Conservation (phyloP, 23 tunicate species). For the Clavelina lepadiformis region DNA sequence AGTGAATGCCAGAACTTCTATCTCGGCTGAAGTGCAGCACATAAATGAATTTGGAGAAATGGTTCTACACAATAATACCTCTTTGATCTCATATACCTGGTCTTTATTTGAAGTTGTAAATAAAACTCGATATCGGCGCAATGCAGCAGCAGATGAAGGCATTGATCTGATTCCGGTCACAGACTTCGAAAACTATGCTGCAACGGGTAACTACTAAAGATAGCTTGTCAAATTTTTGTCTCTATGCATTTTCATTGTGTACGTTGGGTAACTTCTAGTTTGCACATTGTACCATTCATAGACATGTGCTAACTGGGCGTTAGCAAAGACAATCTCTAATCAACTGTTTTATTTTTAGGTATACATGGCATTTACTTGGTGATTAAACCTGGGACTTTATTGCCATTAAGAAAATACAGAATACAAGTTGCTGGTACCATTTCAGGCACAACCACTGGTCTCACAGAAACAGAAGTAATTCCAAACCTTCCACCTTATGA, state of each 20-base stretch:
- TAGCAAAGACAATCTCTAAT: background rate
- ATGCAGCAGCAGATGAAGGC: background rate
- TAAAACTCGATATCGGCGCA: background rate
- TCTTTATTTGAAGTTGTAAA: slow-evolving; percentile 7
- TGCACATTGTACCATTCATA: too few relatives aligned
- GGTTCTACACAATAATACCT: background rate
- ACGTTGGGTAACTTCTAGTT: background rate
- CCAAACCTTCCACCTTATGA: slow-evolving; percentile 66
- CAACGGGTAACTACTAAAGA: slow-evolving; percentile 27
- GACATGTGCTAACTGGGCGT: too few relatives aligned
- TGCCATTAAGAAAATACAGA: slow-evolving; percentile 50
- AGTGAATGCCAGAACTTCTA: slow-evolving; percentile 31
- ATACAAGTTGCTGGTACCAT: slow-evolving; percentile 25
- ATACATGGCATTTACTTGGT: slow-evolving; percentile 31
- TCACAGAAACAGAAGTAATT: slow-evolving; percentile 42
- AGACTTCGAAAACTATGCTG: slow-evolving; percentile 30
- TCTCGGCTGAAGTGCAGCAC: slow-evolving; percentile 18
- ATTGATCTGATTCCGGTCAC: background rate
- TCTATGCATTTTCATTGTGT: background rate
- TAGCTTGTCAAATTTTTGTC: background rate
- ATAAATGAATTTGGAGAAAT: background rate
- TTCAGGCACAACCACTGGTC: slow-evolving; percentile 25
- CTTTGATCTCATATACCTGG: slow-evolving; percentile 36
- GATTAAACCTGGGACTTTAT: slow-evolving; percentile 37
- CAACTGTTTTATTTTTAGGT: slow-evolving; percentile 23